Evolutionary conservation across 2,888 invertebrate genomes (phyloP).

Genomic region (Trichogramma evanescens): DNA sequence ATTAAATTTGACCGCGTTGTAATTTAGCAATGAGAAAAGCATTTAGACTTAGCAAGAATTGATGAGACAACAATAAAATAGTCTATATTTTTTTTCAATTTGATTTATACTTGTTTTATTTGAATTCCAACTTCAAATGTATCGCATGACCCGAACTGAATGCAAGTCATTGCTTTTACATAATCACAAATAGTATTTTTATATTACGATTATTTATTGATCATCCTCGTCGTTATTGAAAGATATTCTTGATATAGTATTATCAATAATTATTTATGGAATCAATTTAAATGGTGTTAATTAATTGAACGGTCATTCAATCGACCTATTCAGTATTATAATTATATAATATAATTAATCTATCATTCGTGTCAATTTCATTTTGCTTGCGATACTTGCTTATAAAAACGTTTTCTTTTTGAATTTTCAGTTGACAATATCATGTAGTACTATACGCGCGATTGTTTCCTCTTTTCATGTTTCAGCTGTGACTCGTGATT

Average conservation of each 20-base stretch:
- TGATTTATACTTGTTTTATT: constrained; percentile 48
- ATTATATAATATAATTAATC: constrained; percentile 19
- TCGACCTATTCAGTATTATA: constrained; percentile 17
- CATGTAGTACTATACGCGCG: constrained; percentile 29
- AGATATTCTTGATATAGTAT: constrained; percentile 27
- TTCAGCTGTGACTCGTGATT: constrained; percentile 26
- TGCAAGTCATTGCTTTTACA: constrained; percentile 46
- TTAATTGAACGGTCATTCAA: constrained; percentile 28
- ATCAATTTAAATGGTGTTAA: constrained; percentile 31
- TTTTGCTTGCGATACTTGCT: constrained; percentile 21
- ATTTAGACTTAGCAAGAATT: constrained; percentile 20
- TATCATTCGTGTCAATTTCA: constrained; percentile 20
- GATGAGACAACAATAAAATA: constrained; percentile 33
- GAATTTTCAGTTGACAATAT: constrained; percentile 32
- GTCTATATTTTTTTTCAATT: constrained; percentile 44
- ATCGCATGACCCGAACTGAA: constrained; percentile 45
- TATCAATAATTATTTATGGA: constrained; percentile 28
- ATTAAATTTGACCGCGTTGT: constrained; percentile 13
- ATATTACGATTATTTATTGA: constrained; percentile 43
- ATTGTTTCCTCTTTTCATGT: constrained; percentile 24
- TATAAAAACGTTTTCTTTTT: constrained; percentile 22
- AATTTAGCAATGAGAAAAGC: constrained; percentile 20
- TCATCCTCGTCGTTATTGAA: constrained; percentile 41
- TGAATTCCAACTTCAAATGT: constrained; percentile 46
- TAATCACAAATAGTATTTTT: constrained; percentile 44